These are phyloP conservation scores for Mystacides longicornis DNA, from an alignment of 2,888 invertebrate genomes.

Conservation along the genomic window DNA sequence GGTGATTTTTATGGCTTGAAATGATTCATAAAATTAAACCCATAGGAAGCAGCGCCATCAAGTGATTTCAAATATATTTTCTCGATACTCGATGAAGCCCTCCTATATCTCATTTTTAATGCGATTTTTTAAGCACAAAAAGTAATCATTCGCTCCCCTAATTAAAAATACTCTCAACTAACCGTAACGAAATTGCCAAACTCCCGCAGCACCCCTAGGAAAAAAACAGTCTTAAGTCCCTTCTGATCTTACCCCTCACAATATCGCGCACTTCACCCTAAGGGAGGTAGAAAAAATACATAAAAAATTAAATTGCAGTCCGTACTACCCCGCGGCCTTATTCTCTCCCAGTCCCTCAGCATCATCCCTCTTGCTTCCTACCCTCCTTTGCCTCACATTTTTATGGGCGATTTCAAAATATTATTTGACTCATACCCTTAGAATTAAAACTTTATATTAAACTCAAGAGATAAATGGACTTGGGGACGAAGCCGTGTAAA, in stretches of 20 bases:
- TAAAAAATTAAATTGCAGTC: constrained; percentile 49
- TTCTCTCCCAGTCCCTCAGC: constrained; percentile 10
- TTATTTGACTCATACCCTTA: constrained; percentile 3
- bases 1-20: background rate
- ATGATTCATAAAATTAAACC: background rate
- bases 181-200: constrained; percentile 50
- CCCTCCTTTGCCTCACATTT: background rate
- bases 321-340: constrained; percentile 19
- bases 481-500: background rate
- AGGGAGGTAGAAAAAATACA: constrained; percentile 41
- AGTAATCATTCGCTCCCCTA: constrained; percentile 43
- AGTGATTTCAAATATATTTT: constrained; percentile 3
- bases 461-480: background rate
- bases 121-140: constrained; percentile 21
- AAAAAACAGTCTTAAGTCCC: constrained; percentile 7
- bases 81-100: constrained; percentile 14
- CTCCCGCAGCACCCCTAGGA: constrained; percentile 5
- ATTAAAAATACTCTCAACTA: constrained; percentile 55
- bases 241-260: constrained; percentile 15
- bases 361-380: background rate
- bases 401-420: constrained; percentile 2
- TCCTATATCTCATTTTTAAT: constrained; percentile 17
- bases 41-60: background rate
- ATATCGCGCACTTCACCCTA: constrained; percentile 25
- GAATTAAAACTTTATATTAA: constrained; percentile 2